Evolutionary conservation across 2,888 invertebrate species (phyloP).

Genomic region (Mongoloraphidia duomilia): DNA sequence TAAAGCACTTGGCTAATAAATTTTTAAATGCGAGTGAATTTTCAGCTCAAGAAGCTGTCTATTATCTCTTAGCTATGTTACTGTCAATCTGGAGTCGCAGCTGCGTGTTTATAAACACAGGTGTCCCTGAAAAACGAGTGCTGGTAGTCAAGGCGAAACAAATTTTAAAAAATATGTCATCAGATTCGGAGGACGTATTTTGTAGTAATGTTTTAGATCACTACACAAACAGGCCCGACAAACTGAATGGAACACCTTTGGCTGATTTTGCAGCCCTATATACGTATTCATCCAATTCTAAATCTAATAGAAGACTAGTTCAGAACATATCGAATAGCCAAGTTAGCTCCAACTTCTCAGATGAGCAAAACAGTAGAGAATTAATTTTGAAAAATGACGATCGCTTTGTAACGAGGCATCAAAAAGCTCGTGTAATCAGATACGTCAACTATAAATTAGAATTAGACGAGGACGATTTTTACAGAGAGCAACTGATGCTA

Average conservation of each 20-base stretch:
- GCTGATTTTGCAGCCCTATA: not conserved
- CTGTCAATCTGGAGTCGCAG: not conserved
- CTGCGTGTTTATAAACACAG: not conserved
- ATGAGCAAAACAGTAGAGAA: not conserved
- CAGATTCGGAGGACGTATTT: not conserved
- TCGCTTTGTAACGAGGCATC: not conserved
- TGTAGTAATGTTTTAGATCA: not conserved
- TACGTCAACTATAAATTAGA: not conserved
- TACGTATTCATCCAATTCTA: not conserved
- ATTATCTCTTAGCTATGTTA: conserved; percentile 10
- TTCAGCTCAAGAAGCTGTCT: conserved; percentile 18
- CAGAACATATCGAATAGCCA: too few relatives aligned
- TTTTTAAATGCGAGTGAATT: conserved; percentile 8
- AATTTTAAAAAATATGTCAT: not conserved
- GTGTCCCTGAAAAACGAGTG: not conserved
- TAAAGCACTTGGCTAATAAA: conserved; percentile 12
- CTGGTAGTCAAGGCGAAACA: not conserved
- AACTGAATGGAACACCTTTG: not conserved
- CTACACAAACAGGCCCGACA: not conserved
- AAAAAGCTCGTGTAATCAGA: not conserved
- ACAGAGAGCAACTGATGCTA: not conserved
- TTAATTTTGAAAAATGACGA: not conserved
- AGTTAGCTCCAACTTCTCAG: too few relatives aligned
- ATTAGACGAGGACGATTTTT: not conserved
- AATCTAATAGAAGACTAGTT: too few relatives aligned